Evolutionary conservation across 2,113 vertebrate genomes (phyloP), one percentile per base, ranked within the genome.

Genomic region (Chamaetylas fuelleborni): DNA sequence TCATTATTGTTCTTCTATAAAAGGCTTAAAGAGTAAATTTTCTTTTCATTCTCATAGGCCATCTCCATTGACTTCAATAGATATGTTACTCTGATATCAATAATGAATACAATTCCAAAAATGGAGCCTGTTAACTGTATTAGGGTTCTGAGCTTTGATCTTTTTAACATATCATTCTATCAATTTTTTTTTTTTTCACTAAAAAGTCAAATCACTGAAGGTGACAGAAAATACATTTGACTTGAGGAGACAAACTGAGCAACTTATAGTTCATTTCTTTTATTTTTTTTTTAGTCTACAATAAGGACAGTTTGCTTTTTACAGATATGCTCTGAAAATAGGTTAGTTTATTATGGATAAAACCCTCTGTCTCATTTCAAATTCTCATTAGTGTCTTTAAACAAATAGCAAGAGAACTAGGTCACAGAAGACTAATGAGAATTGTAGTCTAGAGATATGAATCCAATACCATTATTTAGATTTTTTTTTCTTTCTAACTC

Each of bases 351-450:
- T 88, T 67, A 78, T 4, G 19, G 60, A 81, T 51, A 72, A 86
- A 87, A 78, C 3, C 0, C 9, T 48, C 8, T 54, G 17, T 34
- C 38, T 79, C 23, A 77, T 94, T 91, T 89, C 61, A 88, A 64
- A 43, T 81, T 92, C 81, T 94, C 62, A 94, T 81, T 82, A 86
- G 45, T 86, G 31, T 51, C 51, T 81, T 92, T 87, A 90, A 93
- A 85, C 19, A 95, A 77, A 77, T 7, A 70, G 34, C 36, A 82
- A 57, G 50, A 87, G 45, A 95, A 92, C 28, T 47, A 81, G 89
- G 89, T 92, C 91, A 91, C 25, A 77, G 58, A 90, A 91, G 47
- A 88, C 38, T 91, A 80, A 82, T 0, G 0, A 88, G 71, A 88
- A 34, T 8, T 69, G 26, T 45, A 84, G 56, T 64, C 28, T 61